Evolutionary conservation across 2,888 invertebrate species (phyloP).

Genomic region (Sialis fuliginosa): DNA sequence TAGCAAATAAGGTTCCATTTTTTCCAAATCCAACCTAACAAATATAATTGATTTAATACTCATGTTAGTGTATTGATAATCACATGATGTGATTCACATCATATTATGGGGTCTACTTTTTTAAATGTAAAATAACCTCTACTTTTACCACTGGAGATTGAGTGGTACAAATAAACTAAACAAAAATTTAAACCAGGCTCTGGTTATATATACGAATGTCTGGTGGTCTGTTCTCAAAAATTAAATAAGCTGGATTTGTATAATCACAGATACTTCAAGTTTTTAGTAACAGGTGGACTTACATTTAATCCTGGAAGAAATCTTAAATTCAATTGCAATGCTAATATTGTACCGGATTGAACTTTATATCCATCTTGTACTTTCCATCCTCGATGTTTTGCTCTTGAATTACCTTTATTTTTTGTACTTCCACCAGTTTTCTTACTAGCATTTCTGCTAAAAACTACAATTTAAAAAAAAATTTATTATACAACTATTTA

Average conservation of each 20-base stretch:
- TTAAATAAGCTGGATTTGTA: too few species aligned
- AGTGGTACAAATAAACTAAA: too few species aligned
- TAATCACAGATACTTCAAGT: too few species aligned
- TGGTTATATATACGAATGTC: too few species aligned
- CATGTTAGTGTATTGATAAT: too few species aligned
- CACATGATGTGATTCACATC: too few species aligned
- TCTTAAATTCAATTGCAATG: conserved; percentile 44
- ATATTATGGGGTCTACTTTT: too few species aligned
- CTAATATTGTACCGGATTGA: conserved; percentile 46
- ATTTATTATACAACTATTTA: too few species aligned
- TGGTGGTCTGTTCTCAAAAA: too few species aligned
- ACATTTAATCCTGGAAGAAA: conserved; percentile 73
- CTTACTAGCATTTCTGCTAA: conserved; percentile 47
- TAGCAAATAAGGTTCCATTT: conserved; percentile 64
- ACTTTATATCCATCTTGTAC: conserved; percentile 54
- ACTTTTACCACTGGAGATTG: not conserved
- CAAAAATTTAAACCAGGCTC: too few species aligned
- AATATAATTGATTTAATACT: not conserved
- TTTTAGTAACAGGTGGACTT: conserved; percentile 14
- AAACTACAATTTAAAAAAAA: conserved; percentile 18
- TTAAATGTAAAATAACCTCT: not conserved
- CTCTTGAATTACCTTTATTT: conserved; percentile 46
- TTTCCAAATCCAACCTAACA: conserved; percentile 66
- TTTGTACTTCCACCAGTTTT: conserved; percentile 55
- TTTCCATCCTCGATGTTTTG: conserved; percentile 64